Conservation (phyloP, 2,888 invertebrate genomes). For the Craniophora ligustri region DNA sequence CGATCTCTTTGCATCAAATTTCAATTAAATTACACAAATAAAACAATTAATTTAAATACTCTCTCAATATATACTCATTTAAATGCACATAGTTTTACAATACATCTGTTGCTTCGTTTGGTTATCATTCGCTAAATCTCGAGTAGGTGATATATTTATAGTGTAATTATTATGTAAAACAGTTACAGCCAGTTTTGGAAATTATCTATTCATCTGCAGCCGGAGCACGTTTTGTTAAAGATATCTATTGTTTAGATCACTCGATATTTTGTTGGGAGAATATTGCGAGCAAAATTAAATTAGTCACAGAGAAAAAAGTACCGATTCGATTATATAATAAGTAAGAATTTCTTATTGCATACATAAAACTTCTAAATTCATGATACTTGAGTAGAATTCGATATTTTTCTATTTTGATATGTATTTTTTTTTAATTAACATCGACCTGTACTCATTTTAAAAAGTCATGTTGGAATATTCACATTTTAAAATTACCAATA, state of each 20-base stretch:
- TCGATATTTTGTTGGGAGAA: conserved; percentile 6
- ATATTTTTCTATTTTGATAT: too few relatives aligned
- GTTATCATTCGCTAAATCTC: conserved; percentile 21
- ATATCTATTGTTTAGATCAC: conserved; percentile 13
- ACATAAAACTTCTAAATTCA: too few relatives aligned
- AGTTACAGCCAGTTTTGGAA: conserved; percentile 23
- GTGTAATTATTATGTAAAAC: conserved; percentile 48
- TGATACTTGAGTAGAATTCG: too few relatives aligned
- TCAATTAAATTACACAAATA: neutral
- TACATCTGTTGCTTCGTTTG: conserved; percentile 10
- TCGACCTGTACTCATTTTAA: too few relatives aligned
- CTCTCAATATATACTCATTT: too few relatives aligned
- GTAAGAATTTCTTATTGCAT: too few relatives aligned
- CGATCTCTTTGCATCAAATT: neutral
- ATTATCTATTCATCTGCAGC: conserved; percentile 33
- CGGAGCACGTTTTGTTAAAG: conserved; percentile 31
- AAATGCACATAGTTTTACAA: conserved; percentile 24
- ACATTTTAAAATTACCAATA: too few relatives aligned
- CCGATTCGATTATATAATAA: too few relatives aligned
- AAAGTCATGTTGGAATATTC: too few relatives aligned
- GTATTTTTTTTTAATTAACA: too few relatives aligned
- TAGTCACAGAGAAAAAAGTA: too few relatives aligned
- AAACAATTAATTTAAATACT: conserved; percentile 14
- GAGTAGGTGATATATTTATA: conserved; percentile 36
- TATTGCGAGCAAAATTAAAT: neutral